Base-by-base conservation (phyloP, 2,113 vertebrate species). In the human (Homo sapiens) region DNA sequence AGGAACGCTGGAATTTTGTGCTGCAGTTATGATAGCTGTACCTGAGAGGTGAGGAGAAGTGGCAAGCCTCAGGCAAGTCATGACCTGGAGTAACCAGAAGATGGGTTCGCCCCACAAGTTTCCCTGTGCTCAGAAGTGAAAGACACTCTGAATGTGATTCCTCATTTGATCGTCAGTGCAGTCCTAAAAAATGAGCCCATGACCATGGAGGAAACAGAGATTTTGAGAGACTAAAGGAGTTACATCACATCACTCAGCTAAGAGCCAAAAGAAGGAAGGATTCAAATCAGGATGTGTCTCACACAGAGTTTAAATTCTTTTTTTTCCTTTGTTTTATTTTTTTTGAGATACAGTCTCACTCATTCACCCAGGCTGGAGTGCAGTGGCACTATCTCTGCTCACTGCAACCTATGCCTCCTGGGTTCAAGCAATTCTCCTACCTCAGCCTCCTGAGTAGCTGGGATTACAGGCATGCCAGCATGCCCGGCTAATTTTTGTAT, bases 51-150 rank as follows among this genome's bases (percentile, higher is more conserved):
- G 43, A 64, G 76, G 25, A 17, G 13, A 12, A 1, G 0, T 22
- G 27, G 5, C 5, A 11, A 18, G 3, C 22, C n/a, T 10, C 18
- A 0, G 23, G 12, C 1, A 18, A 38, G 1, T 27, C 30, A 6
- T 6, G 14, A n/a, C 4, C 80, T 20, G 23, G 22, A 35, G 52
- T 66, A 3, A 38, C 2, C 22, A 35, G 4, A 10, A 48, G 23
- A 8, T 12, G 40, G 40, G 25, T 48, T 76, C 0, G 2, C 14
- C 14, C 25, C 14, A 9, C 7, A 17, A 30, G 40, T 75, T 32
- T 40, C 8, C 40, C 2, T 7, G 3, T 2, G 66, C 35, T 52
- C 55, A 45, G 35, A 89, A 4, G 6, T 22, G 52, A 59, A 75
- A 80, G 78, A 20, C 0, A 8, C 57, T 48, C 3, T 43, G 45